Evolutionary conservation across 2,888 invertebrate species (phyloP).

Genomic region (Nymphalis urticae): DNA sequence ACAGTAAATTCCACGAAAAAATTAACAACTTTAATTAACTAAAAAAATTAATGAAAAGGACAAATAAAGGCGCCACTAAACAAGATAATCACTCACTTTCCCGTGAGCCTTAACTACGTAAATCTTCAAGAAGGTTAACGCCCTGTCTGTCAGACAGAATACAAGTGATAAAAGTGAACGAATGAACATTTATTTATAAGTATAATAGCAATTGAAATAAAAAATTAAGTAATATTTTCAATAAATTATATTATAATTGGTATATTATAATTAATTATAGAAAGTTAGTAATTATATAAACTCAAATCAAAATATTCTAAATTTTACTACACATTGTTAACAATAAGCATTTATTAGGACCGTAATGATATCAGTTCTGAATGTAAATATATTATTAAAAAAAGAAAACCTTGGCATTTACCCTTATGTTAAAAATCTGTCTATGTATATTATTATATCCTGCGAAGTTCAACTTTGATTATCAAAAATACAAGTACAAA

Average conservation of each 20-base stretch:
- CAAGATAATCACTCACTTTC: neutral
- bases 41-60: neutral
- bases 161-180: constrained; percentile 6
- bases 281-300: neutral
- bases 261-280: too few species aligned
- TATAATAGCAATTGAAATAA: too few species aligned
- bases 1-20: neutral
- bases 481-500: too few species aligned
- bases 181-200: neutral
- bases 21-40: neutral
- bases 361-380: too few species aligned
- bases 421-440: too few species aligned
- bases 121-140: constrained; percentile 17
- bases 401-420: too few species aligned
- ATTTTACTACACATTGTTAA: neutral
- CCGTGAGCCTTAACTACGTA: constrained; percentile 3
- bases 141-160: constrained; percentile 3
- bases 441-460: too few species aligned
- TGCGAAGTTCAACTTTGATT: too few species aligned
- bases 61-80: neutral
- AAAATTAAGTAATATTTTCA: too few species aligned
- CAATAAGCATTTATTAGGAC: too few species aligned
- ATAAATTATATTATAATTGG: too few species aligned
- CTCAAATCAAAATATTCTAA: neutral
- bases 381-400: too few species aligned